Conservation (phyloP, 2,888 invertebrate species). For the Hypselothyrea guttata region DNA sequence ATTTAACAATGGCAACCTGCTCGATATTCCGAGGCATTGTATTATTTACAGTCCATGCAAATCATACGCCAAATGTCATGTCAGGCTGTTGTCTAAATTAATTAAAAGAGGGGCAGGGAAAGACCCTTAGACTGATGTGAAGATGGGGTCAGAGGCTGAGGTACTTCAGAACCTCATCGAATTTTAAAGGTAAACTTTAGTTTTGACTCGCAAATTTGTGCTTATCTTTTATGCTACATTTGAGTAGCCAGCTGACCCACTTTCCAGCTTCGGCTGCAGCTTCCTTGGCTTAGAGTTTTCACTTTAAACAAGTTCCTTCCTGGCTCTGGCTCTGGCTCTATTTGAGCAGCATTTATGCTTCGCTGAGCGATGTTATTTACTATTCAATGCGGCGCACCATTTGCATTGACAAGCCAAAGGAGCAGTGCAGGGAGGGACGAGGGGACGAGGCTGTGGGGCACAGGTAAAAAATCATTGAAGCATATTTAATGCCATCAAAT, state of each 20-base stretch:
- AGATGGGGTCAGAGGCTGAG: too few species aligned
- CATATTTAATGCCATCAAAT: constrained; percentile 75
- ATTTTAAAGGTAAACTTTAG: constrained; percentile 1
- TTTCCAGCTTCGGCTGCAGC: constrained; percentile 15
- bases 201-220: not conserved
- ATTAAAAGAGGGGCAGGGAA: constrained; percentile 24
- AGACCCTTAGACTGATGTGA: too few species aligned
- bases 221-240: constrained; percentile 42
- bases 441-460: not conserved
- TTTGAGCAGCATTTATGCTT: constrained; percentile 49
- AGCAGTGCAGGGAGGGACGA: constrained; percentile 1
- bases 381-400: constrained; percentile 61
- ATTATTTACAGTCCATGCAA: not conserved
- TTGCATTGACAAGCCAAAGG: constrained; percentile 44
- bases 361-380: constrained; percentile 53
- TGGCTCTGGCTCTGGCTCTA: constrained; percentile 5
- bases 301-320: constrained; percentile 25
- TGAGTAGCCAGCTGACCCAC: constrained; percentile 34
- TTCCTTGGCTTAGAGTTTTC: not conserved
- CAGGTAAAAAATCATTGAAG: constrained; percentile 64
- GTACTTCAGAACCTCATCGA: not conserved
- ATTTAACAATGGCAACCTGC: constrained; percentile 19
- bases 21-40: not conserved
- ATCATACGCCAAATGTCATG: constrained; percentile 6
- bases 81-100: constrained; percentile 46